Percentiles rank a stretch among this genome's conserved stretches.
Conservation (phyloP, 1,140 invertebrate species). For the Melipona quadrifasciata region DNA sequence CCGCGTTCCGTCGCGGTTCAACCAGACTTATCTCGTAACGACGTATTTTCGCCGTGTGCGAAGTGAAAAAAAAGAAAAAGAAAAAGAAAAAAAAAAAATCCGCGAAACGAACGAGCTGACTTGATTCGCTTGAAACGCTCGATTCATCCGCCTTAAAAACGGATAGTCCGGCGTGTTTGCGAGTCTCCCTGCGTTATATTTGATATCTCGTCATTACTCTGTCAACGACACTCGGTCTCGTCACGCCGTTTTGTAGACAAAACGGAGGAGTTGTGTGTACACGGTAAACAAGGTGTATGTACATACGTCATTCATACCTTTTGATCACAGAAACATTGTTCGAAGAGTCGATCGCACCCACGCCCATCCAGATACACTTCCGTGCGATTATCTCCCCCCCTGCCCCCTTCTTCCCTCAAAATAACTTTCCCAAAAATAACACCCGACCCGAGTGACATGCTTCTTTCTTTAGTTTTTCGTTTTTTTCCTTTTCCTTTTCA, state of each 20-base stretch:
- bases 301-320: slow-evolving; percentile 43
- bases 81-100: no score
- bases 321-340: slow-evolving; percentile 45
- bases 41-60: neutral
- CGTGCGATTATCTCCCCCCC: neutral
- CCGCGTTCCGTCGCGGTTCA: neutral
- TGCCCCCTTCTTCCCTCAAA: neutral
- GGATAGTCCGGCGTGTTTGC: neutral
- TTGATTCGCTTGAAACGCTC: no score
- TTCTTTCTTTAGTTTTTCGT: neutral
- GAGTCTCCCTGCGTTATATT: slow-evolving; percentile 28
- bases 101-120: no score
- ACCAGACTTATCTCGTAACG: neutral
- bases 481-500: neutral
- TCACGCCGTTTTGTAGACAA: slow-evolving; percentile 16
- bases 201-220: slow-evolving; percentile 35
- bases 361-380: neutral
- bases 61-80: neutral
- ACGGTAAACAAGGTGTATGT: slow-evolving; percentile 50
- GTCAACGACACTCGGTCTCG: slow-evolving; percentile 28
- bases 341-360: slow-evolving; percentile 1
- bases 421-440: no score
- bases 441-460: no score
- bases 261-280: slow-evolving; percentile 37
- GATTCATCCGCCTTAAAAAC: neutral